Evolutionary conservation across 2,888 invertebrate species (phyloP), one percentile per base, ranked within the genome.

Genomic region (Caenorhabditis sp.): DNA sequence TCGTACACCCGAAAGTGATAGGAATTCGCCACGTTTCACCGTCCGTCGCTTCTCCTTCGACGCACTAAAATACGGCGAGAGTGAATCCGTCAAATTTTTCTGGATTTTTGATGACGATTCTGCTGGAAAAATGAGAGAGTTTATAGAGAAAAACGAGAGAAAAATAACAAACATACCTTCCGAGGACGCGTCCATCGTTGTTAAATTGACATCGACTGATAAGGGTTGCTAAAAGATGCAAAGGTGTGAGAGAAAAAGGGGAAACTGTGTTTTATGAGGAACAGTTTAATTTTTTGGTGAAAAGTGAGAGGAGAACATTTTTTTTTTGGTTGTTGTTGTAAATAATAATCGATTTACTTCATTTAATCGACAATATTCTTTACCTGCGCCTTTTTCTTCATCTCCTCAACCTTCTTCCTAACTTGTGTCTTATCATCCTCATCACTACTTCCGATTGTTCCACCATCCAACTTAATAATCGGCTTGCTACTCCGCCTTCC

Each of bases 61-160:
- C 7, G 80, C 76, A 7, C 63, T 64, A 70, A 84, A 84, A 62
- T 81, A 82, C 3, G 82, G 79, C 43, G 84, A 78, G 10, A 84
- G 74, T 7, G 84, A 78, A 60, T 84, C 84, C 17, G 65, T 60
- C 36, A 84, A 67, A 50, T 69, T 68, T 12, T 58, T 38, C 49
- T 78, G 78, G 8, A 62, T 25, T 26, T 38, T 50, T 26, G 60
- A 23, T 26, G 56, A 26, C 21, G 52, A 52, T 21, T 52, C 52
- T 20, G 52, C 3, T 21, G 23, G 3, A 21, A 20, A 52, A 52
- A 23, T 4, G 20, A 23, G 52, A 10, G 3, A 52, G 8, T 21
- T 20, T 23, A 7, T 26, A 23, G 26, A 26, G 17, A 56, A 26
- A 17, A 43, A 17, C 2, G 14, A 7, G 14, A 43, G 14, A 3